Conservation (phyloP, 1,140 invertebrate species). For the Myzus persicae region DNA sequence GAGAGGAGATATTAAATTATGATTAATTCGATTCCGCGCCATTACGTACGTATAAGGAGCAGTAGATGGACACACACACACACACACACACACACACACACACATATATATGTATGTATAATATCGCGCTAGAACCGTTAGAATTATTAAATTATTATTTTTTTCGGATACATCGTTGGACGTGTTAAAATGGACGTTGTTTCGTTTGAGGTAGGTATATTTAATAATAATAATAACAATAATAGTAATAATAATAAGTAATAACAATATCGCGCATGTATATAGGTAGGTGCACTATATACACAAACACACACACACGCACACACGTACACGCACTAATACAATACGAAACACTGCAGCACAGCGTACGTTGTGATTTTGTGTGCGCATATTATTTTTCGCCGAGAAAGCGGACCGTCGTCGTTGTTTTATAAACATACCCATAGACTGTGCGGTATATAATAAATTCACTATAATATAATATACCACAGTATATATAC, state of each 20-base stretch:
- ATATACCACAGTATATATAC: background rate
- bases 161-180: background rate
- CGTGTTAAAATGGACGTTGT: background rate
- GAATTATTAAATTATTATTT: background rate
- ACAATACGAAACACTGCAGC: background rate
- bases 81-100: no score
- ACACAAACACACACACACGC: background rate
- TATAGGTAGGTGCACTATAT: background rate
- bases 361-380: background rate
- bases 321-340: no score
- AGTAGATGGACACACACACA: background rate
- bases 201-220: background rate
- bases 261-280: background rate
- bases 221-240: constrained; percentile 13
- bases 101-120: no score
- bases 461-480: background rate
- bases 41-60: background rate
- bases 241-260: constrained; percentile 24
- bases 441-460: background rate
- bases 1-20: constrained; percentile 27
- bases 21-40: constrained; percentile 31
- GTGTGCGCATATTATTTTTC: background rate
- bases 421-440: background rate
- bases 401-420: background rate
- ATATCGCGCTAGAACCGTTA: background rate